Conservation (phyloP, 2,888 invertebrate genomes). For the Scelioninae gen. 1 region DNA sequence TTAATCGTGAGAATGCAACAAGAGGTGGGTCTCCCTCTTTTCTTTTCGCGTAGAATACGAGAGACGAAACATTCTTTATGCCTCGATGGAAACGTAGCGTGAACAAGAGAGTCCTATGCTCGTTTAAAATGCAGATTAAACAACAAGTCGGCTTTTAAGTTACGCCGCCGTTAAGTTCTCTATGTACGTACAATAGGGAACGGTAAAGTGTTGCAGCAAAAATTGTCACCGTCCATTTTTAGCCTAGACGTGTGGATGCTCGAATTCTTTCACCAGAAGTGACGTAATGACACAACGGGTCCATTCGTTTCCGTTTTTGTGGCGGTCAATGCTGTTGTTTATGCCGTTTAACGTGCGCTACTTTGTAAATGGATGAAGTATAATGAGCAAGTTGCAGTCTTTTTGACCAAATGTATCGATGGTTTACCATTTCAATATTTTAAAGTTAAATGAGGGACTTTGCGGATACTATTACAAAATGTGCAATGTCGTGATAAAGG, state of each 20-base stretch:
- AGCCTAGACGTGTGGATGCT: slow-evolving; percentile 8
- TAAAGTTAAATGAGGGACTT: slow-evolving; percentile 47
- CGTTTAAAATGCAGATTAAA: slow-evolving; percentile 81
- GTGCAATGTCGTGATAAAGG: slow-evolving; percentile 36
- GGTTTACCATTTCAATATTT: slow-evolving; percentile 46
- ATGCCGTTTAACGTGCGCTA: slow-evolving; percentile 40
- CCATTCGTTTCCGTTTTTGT: slow-evolving; percentile 61
- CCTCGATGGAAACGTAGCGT: slow-evolving; percentile 65
- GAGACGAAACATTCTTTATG: slow-evolving; percentile 64
- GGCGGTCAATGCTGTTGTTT: slow-evolving; percentile 40
- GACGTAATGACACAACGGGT: slow-evolving; percentile 38
- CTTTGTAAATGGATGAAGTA: slow-evolving; percentile 55
- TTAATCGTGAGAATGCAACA: slow-evolving; percentile 58
- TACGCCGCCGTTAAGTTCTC: slow-evolving; percentile 63
- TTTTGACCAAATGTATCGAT: slow-evolving; percentile 35
- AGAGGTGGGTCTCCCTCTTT: slow-evolving; percentile 43
- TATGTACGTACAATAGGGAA: slow-evolving; percentile 61
- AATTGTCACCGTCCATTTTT: slow-evolving; percentile 45
- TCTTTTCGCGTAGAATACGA: slow-evolving; percentile 7
- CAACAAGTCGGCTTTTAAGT: slow-evolving; percentile 72
- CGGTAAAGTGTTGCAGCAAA: slow-evolving; percentile 51
- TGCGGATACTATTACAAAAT: slow-evolving; percentile 42
- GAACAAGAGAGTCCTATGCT: slow-evolving; percentile 66
- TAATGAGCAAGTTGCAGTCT: slow-evolving; percentile 41
- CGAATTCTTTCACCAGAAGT: slow-evolving; percentile 11